phyloP scores from a whole-genome alignment of 2,797 vertebrate genomes.

The Momotus momota region DNA sequence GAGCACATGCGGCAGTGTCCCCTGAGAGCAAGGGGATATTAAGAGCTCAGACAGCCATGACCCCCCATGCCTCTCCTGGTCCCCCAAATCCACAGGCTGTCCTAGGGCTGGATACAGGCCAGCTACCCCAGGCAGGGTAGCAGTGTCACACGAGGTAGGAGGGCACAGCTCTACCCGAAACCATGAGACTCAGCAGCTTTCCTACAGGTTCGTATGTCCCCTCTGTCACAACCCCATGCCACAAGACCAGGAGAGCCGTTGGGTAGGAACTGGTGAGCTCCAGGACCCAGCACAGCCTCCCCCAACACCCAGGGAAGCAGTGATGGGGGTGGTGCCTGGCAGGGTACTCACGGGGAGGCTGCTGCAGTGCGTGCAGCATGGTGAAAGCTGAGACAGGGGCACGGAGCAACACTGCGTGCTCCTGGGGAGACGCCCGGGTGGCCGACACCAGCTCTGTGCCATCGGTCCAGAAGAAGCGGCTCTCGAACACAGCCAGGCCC shows the following conservation, averaged over 20 bases:
- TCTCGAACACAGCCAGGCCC: constrained; percentile 84
- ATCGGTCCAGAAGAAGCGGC: constrained; percentile 86
- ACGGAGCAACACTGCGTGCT: constrained; percentile 75
- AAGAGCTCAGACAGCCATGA: background rate
- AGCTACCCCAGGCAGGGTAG: background rate
- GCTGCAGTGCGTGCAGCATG: constrained; percentile 82
- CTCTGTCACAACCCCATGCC: fast-evolving
- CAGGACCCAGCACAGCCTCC: background rate
- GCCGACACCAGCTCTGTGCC: constrained; percentile 77
- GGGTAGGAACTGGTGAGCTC: background rate
- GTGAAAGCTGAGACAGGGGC: constrained; percentile 73
- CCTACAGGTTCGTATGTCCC: fast-evolving
- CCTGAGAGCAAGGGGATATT: constrained; percentile 24
- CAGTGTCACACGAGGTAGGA: background rate
- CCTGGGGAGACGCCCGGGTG: constrained; percentile 59
- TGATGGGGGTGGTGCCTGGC: fast-evolving
- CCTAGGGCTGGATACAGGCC: background rate
- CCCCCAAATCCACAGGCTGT: background rate
- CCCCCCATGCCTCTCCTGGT: fast-evolving
- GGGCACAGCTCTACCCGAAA: background rate
- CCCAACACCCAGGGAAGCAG: background rate
- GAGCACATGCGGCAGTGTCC: constrained; percentile 76
- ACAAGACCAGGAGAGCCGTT: background rate
- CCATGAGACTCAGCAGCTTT: background rate
- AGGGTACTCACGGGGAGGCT: constrained; percentile 80